Evolutionary conservation across 1,140 invertebrate species (phyloP).

Genomic region (Diploscapter pachys): DNA sequence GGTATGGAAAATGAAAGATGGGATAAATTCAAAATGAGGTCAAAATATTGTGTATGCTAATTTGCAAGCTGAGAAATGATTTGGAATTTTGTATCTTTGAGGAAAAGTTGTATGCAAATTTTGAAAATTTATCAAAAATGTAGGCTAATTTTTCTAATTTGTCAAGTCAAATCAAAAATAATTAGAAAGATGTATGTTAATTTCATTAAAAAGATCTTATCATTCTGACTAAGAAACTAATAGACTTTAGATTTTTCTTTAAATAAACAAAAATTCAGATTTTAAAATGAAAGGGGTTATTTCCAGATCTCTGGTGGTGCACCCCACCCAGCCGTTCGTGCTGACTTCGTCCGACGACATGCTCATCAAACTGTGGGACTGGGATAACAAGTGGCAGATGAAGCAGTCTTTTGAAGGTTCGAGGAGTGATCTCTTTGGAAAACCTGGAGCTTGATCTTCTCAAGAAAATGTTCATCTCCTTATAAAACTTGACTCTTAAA

Average conservation of each 20-base stretch:
- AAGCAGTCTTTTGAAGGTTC: conserved; percentile 87
- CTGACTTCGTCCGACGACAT: conserved; percentile 97
- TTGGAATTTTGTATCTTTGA: not conserved
- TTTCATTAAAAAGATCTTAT: no score
- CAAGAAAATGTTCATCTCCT: not conserved
- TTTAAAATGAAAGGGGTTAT: no score
- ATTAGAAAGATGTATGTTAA: no score
- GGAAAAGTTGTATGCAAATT: no score
- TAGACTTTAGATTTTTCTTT: no score
- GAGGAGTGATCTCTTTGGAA: not conserved
- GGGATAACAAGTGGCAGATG: conserved; percentile 95
- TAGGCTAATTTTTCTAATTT: no score
- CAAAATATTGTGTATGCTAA: not conserved
- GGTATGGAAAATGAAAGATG: conserved; percentile 6
- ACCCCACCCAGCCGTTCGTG: conserved; percentile 94
- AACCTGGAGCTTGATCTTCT: not conserved
- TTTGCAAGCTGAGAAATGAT: not conserved
- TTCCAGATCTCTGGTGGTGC: conserved; percentile 87
- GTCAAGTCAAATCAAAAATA: no score
- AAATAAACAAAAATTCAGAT: no score
- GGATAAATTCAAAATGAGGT: not conserved
- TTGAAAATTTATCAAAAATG: no score
- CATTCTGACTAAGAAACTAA: no score
- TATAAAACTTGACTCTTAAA: no score
- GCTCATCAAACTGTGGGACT: conserved; percentile 99